Evolutionary conservation across 2,113 vertebrate genomes (phyloP).

Genomic region (Falcunculus frontatus): DNA sequence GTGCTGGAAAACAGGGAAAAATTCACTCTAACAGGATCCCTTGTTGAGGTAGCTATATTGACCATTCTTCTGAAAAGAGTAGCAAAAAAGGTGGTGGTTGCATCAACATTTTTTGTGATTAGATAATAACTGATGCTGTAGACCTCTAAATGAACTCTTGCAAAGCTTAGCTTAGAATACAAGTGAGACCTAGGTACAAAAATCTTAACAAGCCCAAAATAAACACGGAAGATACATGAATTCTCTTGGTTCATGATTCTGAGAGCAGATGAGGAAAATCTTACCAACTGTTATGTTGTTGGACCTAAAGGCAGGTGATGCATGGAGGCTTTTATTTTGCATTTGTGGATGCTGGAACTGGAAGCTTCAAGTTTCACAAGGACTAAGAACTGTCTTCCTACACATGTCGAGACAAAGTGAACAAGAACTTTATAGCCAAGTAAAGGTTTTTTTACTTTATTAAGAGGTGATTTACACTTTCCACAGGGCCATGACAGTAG

Average conservation of each 20-base stretch:
- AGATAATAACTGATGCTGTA: neutral
- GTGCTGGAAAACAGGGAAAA: neutral
- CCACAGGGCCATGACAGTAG: neutral
- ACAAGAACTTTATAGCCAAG: neutral
- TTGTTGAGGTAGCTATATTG: neutral
- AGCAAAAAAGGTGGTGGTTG: neutral
- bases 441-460: too few relatives aligned
- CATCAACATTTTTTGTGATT: neutral
- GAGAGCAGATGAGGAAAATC: neutral
- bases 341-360: neutral
- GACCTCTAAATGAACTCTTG: neutral
- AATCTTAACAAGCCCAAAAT: neutral
- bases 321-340: neutral
- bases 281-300: neutral
- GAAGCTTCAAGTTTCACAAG: neutral
- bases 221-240: neutral
- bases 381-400: neutral
- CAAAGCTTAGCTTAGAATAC: neutral
- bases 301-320: neutral
- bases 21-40: neutral
- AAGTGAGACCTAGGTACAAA: neutral
- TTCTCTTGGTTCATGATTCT: neutral
- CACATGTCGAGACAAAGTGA: fast-evolving
- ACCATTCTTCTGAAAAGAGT: neutral
- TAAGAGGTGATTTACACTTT: neutral